phyloP scores from a whole-genome alignment of 2,113 vertebrate genomes.

The Nothoprocta perdicaria region DNA sequence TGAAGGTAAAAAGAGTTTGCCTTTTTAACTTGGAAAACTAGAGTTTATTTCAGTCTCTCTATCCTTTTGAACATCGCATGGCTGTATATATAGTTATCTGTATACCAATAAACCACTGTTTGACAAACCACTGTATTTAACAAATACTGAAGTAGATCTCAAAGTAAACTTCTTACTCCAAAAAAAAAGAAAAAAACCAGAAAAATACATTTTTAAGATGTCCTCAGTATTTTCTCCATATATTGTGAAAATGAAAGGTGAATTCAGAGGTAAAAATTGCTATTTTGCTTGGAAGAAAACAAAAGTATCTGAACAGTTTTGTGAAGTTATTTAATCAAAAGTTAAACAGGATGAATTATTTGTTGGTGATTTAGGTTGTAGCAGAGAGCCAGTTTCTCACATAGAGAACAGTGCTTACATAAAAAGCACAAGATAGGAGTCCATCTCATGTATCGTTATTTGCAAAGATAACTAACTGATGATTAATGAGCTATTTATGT shows the following conservation, averaged over 20 bases:
- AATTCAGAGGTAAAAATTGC: not conserved
- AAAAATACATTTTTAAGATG: not conserved
- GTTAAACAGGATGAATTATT: not conserved
- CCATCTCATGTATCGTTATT: not conserved
- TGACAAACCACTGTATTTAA: slow-evolving; percentile 3
- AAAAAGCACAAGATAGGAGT: not conserved
- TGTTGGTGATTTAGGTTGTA: not conserved
- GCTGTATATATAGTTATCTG: slow-evolving; percentile 33
- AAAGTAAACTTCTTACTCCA: slow-evolving; percentile 25
- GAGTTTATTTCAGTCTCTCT: slow-evolving; percentile 45
- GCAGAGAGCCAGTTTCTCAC: not conserved
- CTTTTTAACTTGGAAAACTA: slow-evolving; percentile 16
- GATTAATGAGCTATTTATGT: slow-evolving; percentile 45
- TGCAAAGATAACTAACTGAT: slow-evolving; percentile 17
- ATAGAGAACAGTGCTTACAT: slow-evolving; percentile 1
- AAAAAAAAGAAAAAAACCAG: not conserved
- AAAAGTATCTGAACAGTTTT: not conserved
- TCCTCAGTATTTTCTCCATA: not conserved
- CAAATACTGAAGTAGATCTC: slow-evolving; percentile 33
- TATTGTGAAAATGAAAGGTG: not conserved
- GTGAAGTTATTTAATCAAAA: not conserved
- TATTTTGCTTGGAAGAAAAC: not conserved
- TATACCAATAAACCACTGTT: slow-evolving; percentile 48
- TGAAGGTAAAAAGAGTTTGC: not conserved
- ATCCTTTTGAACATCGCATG: not conserved